phyloP scores from a whole-genome alignment of 1,140 invertebrate species.

The Lepidurus couesii region DNA sequence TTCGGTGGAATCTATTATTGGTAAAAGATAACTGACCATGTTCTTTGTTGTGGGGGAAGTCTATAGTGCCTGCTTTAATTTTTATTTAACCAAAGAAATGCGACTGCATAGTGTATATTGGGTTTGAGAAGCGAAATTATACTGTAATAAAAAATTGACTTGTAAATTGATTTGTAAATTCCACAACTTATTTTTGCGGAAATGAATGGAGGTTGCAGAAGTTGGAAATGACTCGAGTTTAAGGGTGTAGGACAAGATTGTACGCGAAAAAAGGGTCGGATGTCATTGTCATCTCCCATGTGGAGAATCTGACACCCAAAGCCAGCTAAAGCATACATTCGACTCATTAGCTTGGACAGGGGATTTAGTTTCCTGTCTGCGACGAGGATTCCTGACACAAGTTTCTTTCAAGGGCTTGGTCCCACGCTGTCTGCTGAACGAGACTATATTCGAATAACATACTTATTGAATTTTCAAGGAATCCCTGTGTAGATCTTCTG shows the following conservation, averaged over 20 bases:
- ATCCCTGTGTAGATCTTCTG: not conserved
- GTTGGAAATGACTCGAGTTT: not conserved
- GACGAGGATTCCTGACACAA: not conserved
- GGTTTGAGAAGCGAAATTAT: not conserved
- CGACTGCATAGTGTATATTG: not conserved
- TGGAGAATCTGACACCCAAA: constrained; percentile 17
- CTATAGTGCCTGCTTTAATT: constrained; percentile 4
- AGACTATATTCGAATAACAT: not conserved
- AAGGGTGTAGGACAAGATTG: constrained; percentile 7
- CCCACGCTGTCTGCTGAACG: constrained; percentile 20
- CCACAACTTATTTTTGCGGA: not conserved
- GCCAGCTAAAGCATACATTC: constrained; percentile 21
- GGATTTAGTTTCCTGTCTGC: constrained; percentile 14
- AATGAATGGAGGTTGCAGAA: not conserved
- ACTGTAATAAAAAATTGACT: not conserved
- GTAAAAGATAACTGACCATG: not conserved
- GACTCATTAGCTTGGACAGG: constrained; percentile 16
- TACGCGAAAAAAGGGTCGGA: not conserved
- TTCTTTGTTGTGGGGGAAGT: not conserved
- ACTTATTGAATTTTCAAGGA: not conserved
- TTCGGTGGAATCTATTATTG: constrained; percentile 41
- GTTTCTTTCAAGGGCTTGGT: not conserved
- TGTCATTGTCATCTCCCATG: constrained; percentile 18
- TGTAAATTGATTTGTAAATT: not conserved
- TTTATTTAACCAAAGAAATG: constrained; percentile 14